phyloP scores from a whole-genome alignment of 2,113 vertebrate genomes.

The Dasyornis broadbenti region DNA sequence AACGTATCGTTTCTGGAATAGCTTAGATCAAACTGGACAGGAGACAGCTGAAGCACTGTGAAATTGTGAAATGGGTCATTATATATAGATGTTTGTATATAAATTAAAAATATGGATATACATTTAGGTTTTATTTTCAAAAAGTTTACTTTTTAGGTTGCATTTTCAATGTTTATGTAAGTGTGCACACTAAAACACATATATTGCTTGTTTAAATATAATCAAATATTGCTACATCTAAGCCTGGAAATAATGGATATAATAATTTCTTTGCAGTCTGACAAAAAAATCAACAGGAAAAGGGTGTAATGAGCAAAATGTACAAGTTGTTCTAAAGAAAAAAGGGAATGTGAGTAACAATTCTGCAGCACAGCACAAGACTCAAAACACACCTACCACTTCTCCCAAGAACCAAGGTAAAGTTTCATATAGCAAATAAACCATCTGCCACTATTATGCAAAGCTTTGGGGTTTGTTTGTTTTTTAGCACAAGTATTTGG shows the following conservation, averaged over 20 bases:
- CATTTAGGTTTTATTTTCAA: background rate
- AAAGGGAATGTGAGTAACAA: slow-evolving; percentile 52
- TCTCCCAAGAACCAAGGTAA: slow-evolving; percentile 81
- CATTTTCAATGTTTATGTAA: background rate
- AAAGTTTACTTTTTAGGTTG: background rate
- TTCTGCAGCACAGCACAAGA: slow-evolving; percentile 70
- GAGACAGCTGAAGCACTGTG: background rate
- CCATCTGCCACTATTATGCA: background rate
- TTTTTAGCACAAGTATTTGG: background rate
- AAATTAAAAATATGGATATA: background rate
- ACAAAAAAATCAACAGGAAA: slow-evolving; percentile 73
- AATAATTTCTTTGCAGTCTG: slow-evolving; percentile 67
- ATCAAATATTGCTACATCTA: background rate
- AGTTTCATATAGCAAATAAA: background rate
- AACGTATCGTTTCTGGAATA: background rate
- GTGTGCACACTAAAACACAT: background rate
- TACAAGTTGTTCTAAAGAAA: slow-evolving; percentile 71
- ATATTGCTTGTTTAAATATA: background rate
- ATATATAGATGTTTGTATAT: background rate
- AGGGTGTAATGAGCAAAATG: slow-evolving; percentile 70
- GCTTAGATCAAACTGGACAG: background rate
- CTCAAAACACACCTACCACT: slow-evolving; percentile 66
- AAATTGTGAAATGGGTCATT: background rate
- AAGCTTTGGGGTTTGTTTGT: background rate
- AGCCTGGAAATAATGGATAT: slow-evolving; percentile 15